A percentile compares a stretch with the other conserved stretches of the same genome.
Evolutionary conservation across 2,113 vertebrate species (phyloP).

Genomic region (Stigmatopora nigra): DNA sequence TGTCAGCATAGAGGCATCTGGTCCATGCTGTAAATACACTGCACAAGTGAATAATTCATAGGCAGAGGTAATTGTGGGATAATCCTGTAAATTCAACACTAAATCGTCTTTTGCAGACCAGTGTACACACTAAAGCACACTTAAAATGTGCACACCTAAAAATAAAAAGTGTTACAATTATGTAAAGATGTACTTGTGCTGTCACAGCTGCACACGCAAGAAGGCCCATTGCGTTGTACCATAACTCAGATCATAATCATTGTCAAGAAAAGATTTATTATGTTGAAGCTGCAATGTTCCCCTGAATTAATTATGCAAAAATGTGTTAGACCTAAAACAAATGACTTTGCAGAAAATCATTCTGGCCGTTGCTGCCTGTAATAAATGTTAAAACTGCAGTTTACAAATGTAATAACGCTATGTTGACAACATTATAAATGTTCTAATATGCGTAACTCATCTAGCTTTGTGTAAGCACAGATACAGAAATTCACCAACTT

Average conservation of each 20-base stretch:
- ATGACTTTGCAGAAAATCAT: constrained; percentile 47
- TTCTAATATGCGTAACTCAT: constrained; percentile 16
- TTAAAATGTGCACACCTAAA: constrained; percentile 7
- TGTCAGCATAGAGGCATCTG: constrained; percentile 6
- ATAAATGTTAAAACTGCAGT: constrained; percentile 37
- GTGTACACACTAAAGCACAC: constrained; percentile 14
- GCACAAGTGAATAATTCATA: background rate
- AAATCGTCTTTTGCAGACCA: constrained; percentile 12
- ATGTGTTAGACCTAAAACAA: constrained; percentile 15
- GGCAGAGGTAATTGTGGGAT: background rate
- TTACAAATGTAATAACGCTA: constrained; percentile 36
- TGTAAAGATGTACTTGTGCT: constrained; percentile 11
- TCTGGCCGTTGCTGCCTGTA: constrained; percentile 33
- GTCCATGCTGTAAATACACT: constrained; percentile 10
- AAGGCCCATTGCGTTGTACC: constrained; percentile 1
- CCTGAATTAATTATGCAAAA: constrained; percentile 41
- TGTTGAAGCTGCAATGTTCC: constrained; percentile 34
- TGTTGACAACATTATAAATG: constrained; percentile 24
- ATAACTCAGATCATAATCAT: constrained; percentile 43
- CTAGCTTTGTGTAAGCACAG: constrained; percentile 8
- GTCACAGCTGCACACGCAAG: constrained; percentile 18
- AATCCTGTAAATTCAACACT: constrained; percentile 13
- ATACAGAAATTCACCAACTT: no score
- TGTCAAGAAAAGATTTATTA: constrained; percentile 39
- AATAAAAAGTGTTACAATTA: constrained; percentile 24